Percentiles rank a stretch among this genome's conserved stretches.
phyloP scores from a whole-genome alignment of 2,113 vertebrate genomes.

The Vulpes lagopus region DNA sequence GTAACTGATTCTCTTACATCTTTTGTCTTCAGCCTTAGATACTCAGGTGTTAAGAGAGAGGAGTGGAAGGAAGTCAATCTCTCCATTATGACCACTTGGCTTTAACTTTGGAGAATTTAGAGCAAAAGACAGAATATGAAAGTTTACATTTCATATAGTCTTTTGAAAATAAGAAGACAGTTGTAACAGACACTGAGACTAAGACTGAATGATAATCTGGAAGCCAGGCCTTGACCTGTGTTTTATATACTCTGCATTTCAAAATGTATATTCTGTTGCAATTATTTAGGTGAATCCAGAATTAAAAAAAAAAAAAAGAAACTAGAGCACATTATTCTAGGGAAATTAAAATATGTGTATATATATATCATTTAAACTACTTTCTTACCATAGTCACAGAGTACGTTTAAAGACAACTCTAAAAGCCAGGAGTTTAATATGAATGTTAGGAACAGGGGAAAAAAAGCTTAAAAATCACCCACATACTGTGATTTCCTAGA shows the following conservation, averaged over 20 bases:
- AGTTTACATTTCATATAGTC: not conserved
- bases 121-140: not conserved
- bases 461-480: not conserved
- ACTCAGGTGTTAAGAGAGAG: not conserved
- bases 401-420: not conserved
- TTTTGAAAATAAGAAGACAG: not conserved
- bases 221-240: not conserved
- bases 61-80: not conserved
- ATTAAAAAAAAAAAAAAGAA: not conserved
- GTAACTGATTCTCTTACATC: not conserved
- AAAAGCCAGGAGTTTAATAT: not conserved
- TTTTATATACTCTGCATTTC: not conserved
- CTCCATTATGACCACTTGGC: not conserved
- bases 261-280: not conserved
- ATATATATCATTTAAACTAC: not conserved
- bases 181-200: not conserved
- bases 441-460: not conserved
- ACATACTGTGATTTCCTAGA: not conserved
- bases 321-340: not conserved
- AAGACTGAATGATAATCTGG: not conserved
- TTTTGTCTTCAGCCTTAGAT: not conserved
- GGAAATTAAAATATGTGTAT: not conserved
- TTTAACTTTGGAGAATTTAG: slow-evolving; percentile 38
- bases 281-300: not conserved
- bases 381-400: not conserved